phyloP scores from a whole-genome alignment of 2,888 invertebrate genomes.

The Oscheius sp. region DNA sequence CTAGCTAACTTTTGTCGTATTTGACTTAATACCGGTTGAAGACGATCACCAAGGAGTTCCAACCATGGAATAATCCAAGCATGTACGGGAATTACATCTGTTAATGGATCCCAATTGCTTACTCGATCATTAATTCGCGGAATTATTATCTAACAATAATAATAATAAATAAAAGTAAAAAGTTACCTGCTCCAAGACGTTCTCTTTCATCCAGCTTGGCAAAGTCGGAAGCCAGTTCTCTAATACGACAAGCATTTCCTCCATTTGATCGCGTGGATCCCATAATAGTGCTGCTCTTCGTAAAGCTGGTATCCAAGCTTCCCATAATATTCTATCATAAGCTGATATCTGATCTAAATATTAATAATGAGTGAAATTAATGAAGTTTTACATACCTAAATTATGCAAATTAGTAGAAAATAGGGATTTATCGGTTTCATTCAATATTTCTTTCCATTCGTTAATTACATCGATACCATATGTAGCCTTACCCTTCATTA shows the following conservation, averaged over 20 bases:
- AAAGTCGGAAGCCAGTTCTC: slow-evolving; percentile 83
- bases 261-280: slow-evolving; percentile 79
- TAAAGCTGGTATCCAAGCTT: slow-evolving; percentile 87
- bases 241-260: slow-evolving; percentile 82
- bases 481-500: slow-evolving; percentile 79
- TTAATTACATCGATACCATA: slow-evolving; percentile 72
- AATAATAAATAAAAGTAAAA: neutral
- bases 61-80: slow-evolving; percentile 98
- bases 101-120: slow-evolving; percentile 84
- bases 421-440: slow-evolving; percentile 10
- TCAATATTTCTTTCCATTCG: slow-evolving; percentile 53
- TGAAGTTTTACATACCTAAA: slow-evolving; percentile 10
- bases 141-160: slow-evolving; percentile 51
- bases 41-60: slow-evolving; percentile 79
- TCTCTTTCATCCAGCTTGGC: slow-evolving; percentile 84
- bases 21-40: slow-evolving; percentile 82
- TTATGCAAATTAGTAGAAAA: slow-evolving; percentile 11
- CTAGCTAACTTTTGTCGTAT: slow-evolving; percentile 78
- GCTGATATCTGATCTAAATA: slow-evolving; percentile 74
- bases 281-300: slow-evolving; percentile 74
- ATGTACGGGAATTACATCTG: slow-evolving; percentile 92
- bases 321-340: slow-evolving; percentile 87
- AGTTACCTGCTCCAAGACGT: slow-evolving; percentile 81
- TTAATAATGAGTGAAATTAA: neutral
- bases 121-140: slow-evolving; percentile 60